These are phyloP conservation scores for Phylloscopus collybita DNA, from an alignment of 2,797 vertebrate species.

Conservation along the genomic window DNA sequence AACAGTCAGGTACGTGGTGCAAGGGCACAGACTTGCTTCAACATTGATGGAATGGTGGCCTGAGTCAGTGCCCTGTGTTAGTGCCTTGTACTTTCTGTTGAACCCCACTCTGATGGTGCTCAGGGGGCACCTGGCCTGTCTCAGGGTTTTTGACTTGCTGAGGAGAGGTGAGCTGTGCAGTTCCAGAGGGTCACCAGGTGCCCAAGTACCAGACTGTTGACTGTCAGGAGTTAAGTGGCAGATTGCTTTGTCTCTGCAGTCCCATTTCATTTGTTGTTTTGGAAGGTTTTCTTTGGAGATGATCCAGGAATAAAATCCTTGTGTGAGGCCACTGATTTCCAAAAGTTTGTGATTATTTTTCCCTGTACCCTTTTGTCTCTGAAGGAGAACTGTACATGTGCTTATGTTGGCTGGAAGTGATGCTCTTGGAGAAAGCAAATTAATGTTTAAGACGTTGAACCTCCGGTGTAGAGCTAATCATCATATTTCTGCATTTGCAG, in stretches of 20 bases:
- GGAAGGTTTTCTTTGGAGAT: conserved; percentile 25
- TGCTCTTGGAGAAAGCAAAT: conserved; percentile 36
- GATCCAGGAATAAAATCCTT: conserved; percentile 23
- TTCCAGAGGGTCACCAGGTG: background rate
- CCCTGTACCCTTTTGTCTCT: background rate
- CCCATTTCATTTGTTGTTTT: background rate
- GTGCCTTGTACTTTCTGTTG: background rate
- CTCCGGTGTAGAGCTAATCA: conserved; percentile 51
- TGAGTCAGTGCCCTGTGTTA: accelerated
- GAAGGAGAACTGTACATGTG: background rate
- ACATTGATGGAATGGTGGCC: accelerated
- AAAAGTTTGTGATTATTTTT: background rate
- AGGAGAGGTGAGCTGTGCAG: background rate
- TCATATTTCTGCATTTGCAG: conserved; percentile 44
- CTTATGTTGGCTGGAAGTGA: conserved; percentile 11
- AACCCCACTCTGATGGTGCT: background rate
- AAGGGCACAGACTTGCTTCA: background rate
- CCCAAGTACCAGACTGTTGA: accelerated
- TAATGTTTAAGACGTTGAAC: conserved; percentile 2
- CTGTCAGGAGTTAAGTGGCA: background rate
- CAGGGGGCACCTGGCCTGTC: background rate
- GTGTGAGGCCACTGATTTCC: background rate
- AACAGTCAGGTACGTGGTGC: background rate
- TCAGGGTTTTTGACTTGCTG: background rate
- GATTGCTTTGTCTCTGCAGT: background rate